Base-by-base conservation (phyloP, 2,113 vertebrate species). In the Sander lucioperca region DNA sequence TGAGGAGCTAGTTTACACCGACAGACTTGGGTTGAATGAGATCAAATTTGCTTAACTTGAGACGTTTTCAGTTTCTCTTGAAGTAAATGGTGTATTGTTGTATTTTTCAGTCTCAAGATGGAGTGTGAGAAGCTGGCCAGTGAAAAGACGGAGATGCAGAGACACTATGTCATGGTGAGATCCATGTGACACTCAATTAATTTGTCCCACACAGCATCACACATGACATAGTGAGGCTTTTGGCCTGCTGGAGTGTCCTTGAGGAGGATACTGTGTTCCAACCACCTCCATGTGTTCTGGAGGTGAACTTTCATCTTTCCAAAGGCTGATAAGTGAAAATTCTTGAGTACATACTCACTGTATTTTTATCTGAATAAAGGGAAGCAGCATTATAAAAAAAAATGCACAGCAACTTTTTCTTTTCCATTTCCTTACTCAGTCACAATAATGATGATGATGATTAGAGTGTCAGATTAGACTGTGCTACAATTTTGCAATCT, bases 91-190 rank as follows among this genome's bases (percentile, higher is more conserved):
- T 66, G 21, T 68, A 3, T 72, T 83, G 23, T 47, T 86, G 36
- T 90, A 13, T 86, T 85, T 89, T 88, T 53, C 95, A 99, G 97
- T 93, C 96, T 99, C 93, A 99, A 99, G 90, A 94, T 99, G 96
- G 98, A 99, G 94, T 99, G 98, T 95, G 98, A 99, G 95, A 99
- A 99, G 94, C 93, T 99, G 95, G 97, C 97, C 92, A 97, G 97
- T 6, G 98, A 99, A 94, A 99, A 99, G 94, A 99, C 98, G 6
- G 98, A 99, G 96, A 99, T 99, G 97, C 98, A 99, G 94, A 95
- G 98, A 85, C 98, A 99, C 94, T 99, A 99, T 88, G 97, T 99
- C 88, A 99, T 99, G 98, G 98, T 99, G 95, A 95, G 97, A 94
- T 45, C 36, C 16, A 48, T 75, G 61, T 63, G n/a, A 56, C 25